Evolutionary conservation across 2,888 invertebrate genomes (phyloP).

Genomic region (Agriopis aurantiaria): DNA sequence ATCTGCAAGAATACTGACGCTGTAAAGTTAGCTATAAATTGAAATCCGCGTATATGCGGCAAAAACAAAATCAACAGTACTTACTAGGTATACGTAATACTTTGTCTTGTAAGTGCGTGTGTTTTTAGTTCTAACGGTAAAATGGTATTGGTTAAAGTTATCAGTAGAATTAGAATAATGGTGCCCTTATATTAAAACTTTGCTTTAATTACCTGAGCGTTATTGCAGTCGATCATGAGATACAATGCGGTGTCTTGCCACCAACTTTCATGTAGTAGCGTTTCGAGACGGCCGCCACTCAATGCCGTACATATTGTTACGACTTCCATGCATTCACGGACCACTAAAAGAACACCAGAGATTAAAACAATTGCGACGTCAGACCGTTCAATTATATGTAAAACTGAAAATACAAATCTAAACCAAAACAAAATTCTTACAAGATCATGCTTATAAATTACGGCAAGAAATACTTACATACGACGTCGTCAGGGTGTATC

Average conservation of each 20-base stretch:
- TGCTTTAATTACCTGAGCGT: slow-evolving; percentile 82
- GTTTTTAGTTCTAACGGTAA: too few relatives aligned
- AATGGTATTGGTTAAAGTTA: neutral
- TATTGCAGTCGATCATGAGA: slow-evolving; percentile 93
- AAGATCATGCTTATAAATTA: neutral
- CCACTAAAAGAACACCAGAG: slow-evolving; percentile 82
- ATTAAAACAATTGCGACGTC: neutral
- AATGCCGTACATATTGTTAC: slow-evolving; percentile 95
- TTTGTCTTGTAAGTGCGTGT: too few relatives aligned
- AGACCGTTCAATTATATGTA: neutral
- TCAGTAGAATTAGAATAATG: neutral
- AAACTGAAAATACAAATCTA: neutral
- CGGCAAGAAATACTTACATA: slow-evolving; percentile 70
- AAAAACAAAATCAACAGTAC: neutral
- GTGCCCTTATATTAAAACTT: neutral
- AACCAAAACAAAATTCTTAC: neutral
- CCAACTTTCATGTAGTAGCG: slow-evolving; percentile 92
- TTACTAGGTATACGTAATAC: too few relatives aligned
- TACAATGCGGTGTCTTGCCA: slow-evolving; percentile 97
- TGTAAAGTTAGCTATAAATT: slow-evolving; percentile 1
- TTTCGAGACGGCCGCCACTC: slow-evolving; percentile 94
- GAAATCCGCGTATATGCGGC: neutral
- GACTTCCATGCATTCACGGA: slow-evolving; percentile 97
- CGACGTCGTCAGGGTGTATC: slow-evolving; percentile 89
- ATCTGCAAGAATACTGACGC: slow-evolving; percentile 72